phyloP scores from a whole-genome alignment of 2,888 invertebrate species.

The Ormia ochracea region DNA sequence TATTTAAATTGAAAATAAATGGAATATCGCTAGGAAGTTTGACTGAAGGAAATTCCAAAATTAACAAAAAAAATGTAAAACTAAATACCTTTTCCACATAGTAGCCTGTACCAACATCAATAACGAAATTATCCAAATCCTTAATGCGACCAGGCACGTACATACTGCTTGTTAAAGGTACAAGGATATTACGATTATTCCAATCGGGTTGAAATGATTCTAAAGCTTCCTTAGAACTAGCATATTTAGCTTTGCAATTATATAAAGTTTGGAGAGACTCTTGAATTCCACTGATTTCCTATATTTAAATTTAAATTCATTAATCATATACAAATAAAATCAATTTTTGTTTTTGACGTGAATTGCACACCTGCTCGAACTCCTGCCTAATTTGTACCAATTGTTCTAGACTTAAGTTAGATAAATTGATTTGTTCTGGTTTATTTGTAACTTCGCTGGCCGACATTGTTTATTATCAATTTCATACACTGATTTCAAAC shows the following conservation, averaged over 20 bases:
- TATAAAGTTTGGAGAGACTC: slow-evolving; percentile 93
- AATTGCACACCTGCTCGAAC: slow-evolving; percentile 84
- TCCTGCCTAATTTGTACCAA: slow-evolving; percentile 90
- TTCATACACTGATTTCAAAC: slow-evolving; percentile 29
- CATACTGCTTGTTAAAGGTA: slow-evolving; percentile 97
- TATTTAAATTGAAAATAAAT: too few relatives aligned
- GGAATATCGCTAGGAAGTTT: too few relatives aligned
- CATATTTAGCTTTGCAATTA: slow-evolving; percentile 92
- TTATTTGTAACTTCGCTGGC: slow-evolving; percentile 77
- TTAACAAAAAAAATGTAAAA: too few relatives aligned
- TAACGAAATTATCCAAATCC: slow-evolving; percentile 90
- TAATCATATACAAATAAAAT: slow-evolving; percentile 17
- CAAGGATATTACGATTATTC: slow-evolving; percentile 90
- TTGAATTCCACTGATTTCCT: slow-evolving; percentile 92
- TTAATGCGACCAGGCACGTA: slow-evolving; percentile 94
- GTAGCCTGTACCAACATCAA: slow-evolving; percentile 98
- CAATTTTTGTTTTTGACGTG: slow-evolving; percentile 36
- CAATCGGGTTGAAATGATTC: slow-evolving; percentile 86
- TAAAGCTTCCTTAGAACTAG: slow-evolving; percentile 89
- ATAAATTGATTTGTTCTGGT: slow-evolving; percentile 87
- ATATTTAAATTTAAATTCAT: slow-evolving; percentile 67
- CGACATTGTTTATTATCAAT: slow-evolving; percentile 64
- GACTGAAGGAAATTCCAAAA: too few relatives aligned
- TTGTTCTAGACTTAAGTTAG: slow-evolving; percentile 87
- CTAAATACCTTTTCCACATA: slow-evolving; percentile 90